Conservation (phyloP, 2,113 vertebrate genomes). For the Carollia perspicillata region DNA sequence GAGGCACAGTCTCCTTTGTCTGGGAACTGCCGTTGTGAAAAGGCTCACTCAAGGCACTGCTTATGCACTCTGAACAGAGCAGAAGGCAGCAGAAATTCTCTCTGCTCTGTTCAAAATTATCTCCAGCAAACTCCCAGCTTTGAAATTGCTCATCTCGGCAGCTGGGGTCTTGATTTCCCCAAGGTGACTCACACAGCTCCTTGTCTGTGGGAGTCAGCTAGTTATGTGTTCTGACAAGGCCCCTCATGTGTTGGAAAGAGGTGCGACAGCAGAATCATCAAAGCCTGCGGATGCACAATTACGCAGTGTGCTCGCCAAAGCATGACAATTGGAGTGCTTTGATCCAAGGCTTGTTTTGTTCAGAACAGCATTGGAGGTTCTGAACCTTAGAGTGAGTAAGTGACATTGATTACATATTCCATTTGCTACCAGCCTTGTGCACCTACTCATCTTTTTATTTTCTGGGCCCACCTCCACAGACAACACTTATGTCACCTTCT, state of each 20-base stretch:
- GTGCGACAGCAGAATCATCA: not conserved
- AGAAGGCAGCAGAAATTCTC: slow-evolving; percentile 27
- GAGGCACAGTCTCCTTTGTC: not conserved
- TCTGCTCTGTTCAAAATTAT: not conserved
- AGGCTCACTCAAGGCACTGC: not conserved
- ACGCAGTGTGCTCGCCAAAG: slow-evolving; percentile 22
- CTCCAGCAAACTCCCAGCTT: not conserved
- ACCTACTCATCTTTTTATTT: not conserved
- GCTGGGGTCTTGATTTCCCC: slow-evolving; percentile 59
- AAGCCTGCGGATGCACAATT: not conserved
- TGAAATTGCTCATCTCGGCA: slow-evolving; percentile 48
- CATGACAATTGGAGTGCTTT: slow-evolving; percentile 9
- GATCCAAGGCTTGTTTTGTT: slow-evolving; percentile 34
- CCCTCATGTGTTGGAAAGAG: not conserved
- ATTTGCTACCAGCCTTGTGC: not conserved
- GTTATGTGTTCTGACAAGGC: slow-evolving; percentile 46
- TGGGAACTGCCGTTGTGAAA: not conserved
- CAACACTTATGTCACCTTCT: not conserved
- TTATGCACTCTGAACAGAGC: not conserved
- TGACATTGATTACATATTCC: slow-evolving; percentile 43
- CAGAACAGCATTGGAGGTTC: slow-evolving; percentile 16
- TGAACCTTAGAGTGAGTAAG: not conserved
- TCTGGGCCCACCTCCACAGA: not conserved
- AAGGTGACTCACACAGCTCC: not conserved
- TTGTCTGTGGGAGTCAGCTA: not conserved